These are phyloP conservation scores for Sceliomorpha sp. DNA, from an alignment of 2,888 invertebrate species.

Conservation along the genomic window DNA sequence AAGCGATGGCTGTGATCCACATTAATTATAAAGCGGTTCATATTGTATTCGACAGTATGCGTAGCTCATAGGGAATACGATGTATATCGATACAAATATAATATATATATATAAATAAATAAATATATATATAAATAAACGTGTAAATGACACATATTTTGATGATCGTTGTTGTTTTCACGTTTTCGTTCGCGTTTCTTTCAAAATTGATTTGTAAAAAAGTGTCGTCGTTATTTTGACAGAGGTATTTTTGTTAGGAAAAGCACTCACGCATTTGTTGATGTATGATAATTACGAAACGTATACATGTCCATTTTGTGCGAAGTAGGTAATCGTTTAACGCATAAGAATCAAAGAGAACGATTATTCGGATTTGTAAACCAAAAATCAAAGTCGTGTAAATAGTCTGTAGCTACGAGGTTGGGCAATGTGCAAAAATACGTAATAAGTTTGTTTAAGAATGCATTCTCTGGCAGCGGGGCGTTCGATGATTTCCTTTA, in stretches of 20 bases:
- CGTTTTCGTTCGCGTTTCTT: conserved; percentile 43
- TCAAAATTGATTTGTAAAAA: conserved; percentile 21
- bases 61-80: conserved; percentile 60
- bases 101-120: conserved; percentile 39
- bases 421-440: conserved; percentile 37
- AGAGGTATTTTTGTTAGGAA: conserved; percentile 13
- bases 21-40: conserved; percentile 74
- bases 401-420: conserved; percentile 41
- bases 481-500: conserved; percentile 40
- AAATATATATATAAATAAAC: conserved; percentile 47
- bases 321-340: conserved; percentile 1
- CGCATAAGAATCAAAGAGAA: conserved; percentile 13
- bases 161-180: conserved; percentile 58
- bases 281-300: background rate
- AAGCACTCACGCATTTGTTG: conserved; percentile 2
- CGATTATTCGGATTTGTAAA: conserved; percentile 33
- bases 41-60: conserved; percentile 71
- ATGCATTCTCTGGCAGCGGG: conserved; percentile 28
- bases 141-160: conserved; percentile 65
- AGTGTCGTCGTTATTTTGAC: conserved; percentile 15
- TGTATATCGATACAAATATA: conserved; percentile 52
- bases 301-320: conserved; percentile 10
- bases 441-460: conserved; percentile 26
- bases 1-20: conserved; percentile 80
- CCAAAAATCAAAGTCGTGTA: conserved; percentile 50